Conservation (phyloP, 2,797 vertebrate genomes). For the Holocentrus rufus region DNA sequence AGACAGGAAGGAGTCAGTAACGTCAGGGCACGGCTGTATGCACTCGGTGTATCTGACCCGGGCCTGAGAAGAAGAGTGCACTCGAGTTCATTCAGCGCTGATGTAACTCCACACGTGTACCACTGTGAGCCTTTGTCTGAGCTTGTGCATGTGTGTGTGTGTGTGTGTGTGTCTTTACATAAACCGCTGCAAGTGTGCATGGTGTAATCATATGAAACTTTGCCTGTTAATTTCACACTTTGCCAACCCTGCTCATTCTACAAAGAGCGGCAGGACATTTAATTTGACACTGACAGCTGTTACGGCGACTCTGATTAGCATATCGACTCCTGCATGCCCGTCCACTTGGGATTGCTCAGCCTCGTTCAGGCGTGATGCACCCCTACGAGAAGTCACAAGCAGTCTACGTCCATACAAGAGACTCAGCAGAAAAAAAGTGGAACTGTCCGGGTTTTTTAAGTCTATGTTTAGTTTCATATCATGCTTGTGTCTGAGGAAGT, state of each 20-base stretch:
- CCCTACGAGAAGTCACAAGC: conserved; percentile 69
- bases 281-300: conserved; percentile 6
- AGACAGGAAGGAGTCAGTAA: conserved; percentile 20
- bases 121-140: conserved; percentile 12
- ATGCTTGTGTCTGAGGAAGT: conserved; percentile 67
- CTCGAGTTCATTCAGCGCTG: conserved; percentile 44
- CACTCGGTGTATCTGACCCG: conserved; percentile 30
- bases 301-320: conserved; percentile 5
- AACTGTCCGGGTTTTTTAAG: conserved; percentile 62
- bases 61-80: conserved; percentile 32
- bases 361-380: conserved; percentile 30
- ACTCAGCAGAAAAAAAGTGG: conserved; percentile 81
- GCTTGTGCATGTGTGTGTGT: neutral
- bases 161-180: conserved; percentile 8
- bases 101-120: conserved; percentile 51
- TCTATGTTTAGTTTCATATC: conserved; percentile 72
- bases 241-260: neutral
- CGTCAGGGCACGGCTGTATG: conserved; percentile 29
- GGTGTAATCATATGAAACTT: conserved; percentile 10
- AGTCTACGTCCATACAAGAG: conserved; percentile 52
- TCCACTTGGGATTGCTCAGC: conserved; percentile 19
- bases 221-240: conserved; percentile 19
- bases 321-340: conserved; percentile 7
- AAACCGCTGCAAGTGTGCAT: neutral
- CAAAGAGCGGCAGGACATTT: conserved; percentile 11